phyloP scores from a whole-genome alignment of 2,113 vertebrate genomes.

The Corvus moneduloides region DNA sequence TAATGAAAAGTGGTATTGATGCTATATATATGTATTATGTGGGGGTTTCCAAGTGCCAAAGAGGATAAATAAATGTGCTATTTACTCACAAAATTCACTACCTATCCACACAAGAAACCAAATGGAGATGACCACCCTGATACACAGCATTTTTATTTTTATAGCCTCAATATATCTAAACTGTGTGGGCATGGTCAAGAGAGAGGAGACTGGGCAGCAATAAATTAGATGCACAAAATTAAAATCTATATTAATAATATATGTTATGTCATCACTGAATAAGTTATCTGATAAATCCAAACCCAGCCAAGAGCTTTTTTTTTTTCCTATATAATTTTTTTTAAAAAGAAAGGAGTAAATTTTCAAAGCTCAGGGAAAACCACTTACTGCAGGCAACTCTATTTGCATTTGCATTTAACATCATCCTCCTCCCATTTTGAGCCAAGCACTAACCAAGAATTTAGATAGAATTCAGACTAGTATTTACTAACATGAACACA shows the following conservation, averaged over 20 bases:
- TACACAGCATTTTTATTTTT: background rate
- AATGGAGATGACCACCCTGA: background rate
- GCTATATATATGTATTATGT: background rate
- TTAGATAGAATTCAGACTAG: background rate
- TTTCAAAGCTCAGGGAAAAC: background rate
- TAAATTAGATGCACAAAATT: background rate
- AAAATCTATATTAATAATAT: background rate
- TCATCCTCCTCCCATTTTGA: background rate
- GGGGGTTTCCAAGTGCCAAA: background rate
- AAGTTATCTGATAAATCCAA: background rate
- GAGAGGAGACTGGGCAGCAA: background rate
- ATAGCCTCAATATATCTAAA: background rate
- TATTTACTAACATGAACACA: background rate
- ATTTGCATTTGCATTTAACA: background rate
- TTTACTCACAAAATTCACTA: background rate
- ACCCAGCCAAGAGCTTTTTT: background rate
- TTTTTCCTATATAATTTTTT: background rate
- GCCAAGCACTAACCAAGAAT: background rate
- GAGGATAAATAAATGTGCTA: background rate
- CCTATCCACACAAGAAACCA: background rate
- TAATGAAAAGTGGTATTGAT: background rate
- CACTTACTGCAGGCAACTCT: background rate
- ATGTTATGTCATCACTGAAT: background rate
- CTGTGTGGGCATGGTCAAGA: background rate
- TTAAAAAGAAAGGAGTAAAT: background rate